Conservation (phyloP, 2,888 invertebrate genomes). For the Crematogaster levior region DNA sequence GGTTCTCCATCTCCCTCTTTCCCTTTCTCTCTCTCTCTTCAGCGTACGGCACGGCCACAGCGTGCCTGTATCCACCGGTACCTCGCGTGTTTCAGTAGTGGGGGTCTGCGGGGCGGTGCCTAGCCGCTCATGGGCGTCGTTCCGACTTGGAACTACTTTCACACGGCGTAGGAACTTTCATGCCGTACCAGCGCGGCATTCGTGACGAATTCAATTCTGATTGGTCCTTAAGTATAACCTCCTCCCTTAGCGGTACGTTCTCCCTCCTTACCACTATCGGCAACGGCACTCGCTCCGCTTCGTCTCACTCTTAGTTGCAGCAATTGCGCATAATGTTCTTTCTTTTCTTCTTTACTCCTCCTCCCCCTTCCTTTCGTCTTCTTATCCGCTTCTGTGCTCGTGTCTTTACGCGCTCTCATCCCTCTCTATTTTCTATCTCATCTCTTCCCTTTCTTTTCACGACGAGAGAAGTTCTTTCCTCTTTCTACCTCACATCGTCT, state of each 20-base stretch:
- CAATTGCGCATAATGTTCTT: constrained; percentile 61
- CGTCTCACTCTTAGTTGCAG: constrained; percentile 70
- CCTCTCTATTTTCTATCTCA: constrained; percentile 56
- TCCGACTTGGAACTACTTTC: constrained; percentile 82
- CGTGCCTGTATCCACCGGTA: constrained; percentile 64
- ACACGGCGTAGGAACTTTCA: constrained; percentile 81
- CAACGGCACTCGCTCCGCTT: constrained; percentile 54
- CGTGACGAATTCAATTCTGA: constrained; percentile 88
- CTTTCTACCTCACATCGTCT: constrained; percentile 60
- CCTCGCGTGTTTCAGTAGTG: constrained; percentile 70
- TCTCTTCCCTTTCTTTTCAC: constrained; percentile 55
- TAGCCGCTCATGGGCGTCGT: constrained; percentile 82
- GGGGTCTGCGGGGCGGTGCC: constrained; percentile 80
- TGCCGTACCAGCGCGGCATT: constrained; percentile 81
- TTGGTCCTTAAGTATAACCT: constrained; percentile 87
- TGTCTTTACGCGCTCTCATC: constrained; percentile 19
- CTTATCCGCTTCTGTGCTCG: constrained; percentile 19
- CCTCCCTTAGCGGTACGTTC: constrained; percentile 81
- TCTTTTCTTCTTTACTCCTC: constrained; percentile 56
- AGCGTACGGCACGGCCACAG: constrained; percentile 53
- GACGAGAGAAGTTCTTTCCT: constrained; percentile 12
- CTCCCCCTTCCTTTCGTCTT: constrained; percentile 55
- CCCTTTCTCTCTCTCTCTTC: constrained; percentile 52
- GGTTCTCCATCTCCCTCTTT: constrained; percentile 59
- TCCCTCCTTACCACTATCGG: constrained; percentile 66